These are phyloP conservation scores for Pelodytes ibericus DNA, from an alignment of 2,797 vertebrate genomes.

Conservation along the genomic window DNA sequence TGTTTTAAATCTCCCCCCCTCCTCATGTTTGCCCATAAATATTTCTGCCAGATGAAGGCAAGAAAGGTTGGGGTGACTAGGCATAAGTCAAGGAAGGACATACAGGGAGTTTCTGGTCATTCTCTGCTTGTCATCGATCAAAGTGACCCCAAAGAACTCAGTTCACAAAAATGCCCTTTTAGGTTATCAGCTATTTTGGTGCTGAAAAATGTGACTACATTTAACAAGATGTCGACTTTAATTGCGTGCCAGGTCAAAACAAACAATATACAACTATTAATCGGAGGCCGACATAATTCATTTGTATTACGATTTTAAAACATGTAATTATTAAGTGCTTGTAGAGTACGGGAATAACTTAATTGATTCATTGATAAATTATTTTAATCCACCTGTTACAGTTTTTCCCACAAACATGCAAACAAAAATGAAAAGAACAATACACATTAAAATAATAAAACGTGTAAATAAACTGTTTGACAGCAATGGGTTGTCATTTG, in stretches of 20 bases:
- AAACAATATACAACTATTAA: background rate
- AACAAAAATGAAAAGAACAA: background rate
- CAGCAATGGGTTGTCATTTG: too few relatives aligned
- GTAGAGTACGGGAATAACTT: too few relatives aligned
- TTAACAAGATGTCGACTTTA: constrained; percentile 22
- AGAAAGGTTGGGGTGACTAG: constrained; percentile 44
- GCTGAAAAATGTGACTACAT: constrained; percentile 42
- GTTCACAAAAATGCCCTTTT: constrained; percentile 70
- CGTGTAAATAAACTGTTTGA: too few relatives aligned
- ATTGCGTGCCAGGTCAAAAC: background rate
- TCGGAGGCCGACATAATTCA: background rate
- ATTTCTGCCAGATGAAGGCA: constrained; percentile 48
- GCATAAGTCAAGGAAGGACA: constrained; percentile 62
- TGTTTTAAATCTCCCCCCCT: constrained; percentile 11
- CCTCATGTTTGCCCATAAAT: constrained; percentile 43
- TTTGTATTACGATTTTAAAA: too few relatives aligned
- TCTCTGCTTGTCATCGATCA: constrained; percentile 88
- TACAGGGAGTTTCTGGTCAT: constrained; percentile 81
- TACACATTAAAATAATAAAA: background rate
- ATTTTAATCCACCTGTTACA: background rate
- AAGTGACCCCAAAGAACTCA: constrained; percentile 78
- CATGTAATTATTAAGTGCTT: too few relatives aligned
- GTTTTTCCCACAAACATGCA: background rate
- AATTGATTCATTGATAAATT: background rate
- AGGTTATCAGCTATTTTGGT: constrained; percentile 72